Evolutionary conservation across 2,888 invertebrate genomes (phyloP).

Genomic region (Dyspetes luteomarginatus): DNA sequence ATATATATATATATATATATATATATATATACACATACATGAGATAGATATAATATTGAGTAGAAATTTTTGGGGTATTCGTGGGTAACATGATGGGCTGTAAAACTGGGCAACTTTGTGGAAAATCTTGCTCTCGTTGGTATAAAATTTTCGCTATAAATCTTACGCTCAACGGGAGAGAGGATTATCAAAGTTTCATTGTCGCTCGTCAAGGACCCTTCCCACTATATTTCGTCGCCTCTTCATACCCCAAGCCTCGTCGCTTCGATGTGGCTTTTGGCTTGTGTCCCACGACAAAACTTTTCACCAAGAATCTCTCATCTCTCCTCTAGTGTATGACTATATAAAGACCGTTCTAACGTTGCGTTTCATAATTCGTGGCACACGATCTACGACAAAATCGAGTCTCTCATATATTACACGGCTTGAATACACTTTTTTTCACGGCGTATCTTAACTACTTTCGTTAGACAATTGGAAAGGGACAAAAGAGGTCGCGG

Average conservation of each 20-base stretch:
- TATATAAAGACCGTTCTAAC: neutral
- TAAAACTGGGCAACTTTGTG: slow-evolving; percentile 47
- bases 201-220: slow-evolving; percentile 57
- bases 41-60: too few relatives aligned
- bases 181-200: slow-evolving; percentile 72
- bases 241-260: slow-evolving; percentile 4
- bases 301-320: slow-evolving; percentile 25
- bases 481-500: slow-evolving; percentile 18
- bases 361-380: slow-evolving; percentile 30
- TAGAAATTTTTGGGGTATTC: neutral
- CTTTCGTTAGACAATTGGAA: neutral
- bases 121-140: slow-evolving; percentile 55
- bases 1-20: neutral
- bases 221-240: neutral
- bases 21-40: too few relatives aligned
- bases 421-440: slow-evolving; percentile 16
- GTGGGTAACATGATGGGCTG: neutral
- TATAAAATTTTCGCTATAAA: slow-evolving; percentile 69
- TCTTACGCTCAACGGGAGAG: slow-evolving; percentile 67
- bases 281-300: slow-evolving; percentile 46
- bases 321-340: neutral
- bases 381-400: neutral
- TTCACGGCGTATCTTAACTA: slow-evolving; percentile 16
- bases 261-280: slow-evolving; percentile 55
- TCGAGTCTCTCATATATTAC: slow-evolving; percentile 9